A percentile compares a stretch with the other conserved stretches of the same genome.
phyloP scores from a whole-genome alignment of 2,797 vertebrate genomes.

The Crocodylus rhombifer region DNA sequence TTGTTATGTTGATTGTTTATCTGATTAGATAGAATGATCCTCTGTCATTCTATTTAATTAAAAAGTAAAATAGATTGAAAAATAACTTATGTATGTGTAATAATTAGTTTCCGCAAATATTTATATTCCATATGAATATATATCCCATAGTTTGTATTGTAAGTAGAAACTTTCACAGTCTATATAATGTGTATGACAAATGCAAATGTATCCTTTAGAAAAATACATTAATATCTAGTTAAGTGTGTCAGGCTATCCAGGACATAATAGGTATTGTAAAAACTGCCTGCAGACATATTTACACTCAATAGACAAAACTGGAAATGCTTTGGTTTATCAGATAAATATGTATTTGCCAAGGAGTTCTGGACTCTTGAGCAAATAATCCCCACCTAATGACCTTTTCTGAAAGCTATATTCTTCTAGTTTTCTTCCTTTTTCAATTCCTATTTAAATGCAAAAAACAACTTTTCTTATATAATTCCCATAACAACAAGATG shows the following conservation, averaged over 20 bases:
- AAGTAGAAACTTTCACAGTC: neutral
- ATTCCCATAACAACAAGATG: neutral
- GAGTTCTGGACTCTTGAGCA: neutral
- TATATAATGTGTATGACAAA: neutral
- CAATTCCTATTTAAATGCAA: neutral
- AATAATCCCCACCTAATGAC: neutral
- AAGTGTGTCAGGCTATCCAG: neutral
- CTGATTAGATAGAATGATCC: neutral
- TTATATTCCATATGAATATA: neutral
- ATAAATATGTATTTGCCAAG: neutral
- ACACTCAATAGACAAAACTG: neutral
- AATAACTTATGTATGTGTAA: neutral
- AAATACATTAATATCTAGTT: neutral
- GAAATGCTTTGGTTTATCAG: neutral
- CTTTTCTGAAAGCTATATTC: neutral
- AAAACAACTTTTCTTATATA: neutral
- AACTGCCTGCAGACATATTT: neutral
- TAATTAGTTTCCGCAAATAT: rapidly evolving
- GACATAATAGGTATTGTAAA: neutral
- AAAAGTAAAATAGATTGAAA: neutral
- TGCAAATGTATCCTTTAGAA: neutral
- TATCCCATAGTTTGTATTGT: neutral
- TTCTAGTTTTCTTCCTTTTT: neutral
- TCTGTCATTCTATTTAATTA: neutral
- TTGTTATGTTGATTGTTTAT: neutral